These are phyloP conservation scores for Addax nasomaculatus DNA, from an alignment of 2,113 vertebrate genomes.

Conservation along the genomic window DNA sequence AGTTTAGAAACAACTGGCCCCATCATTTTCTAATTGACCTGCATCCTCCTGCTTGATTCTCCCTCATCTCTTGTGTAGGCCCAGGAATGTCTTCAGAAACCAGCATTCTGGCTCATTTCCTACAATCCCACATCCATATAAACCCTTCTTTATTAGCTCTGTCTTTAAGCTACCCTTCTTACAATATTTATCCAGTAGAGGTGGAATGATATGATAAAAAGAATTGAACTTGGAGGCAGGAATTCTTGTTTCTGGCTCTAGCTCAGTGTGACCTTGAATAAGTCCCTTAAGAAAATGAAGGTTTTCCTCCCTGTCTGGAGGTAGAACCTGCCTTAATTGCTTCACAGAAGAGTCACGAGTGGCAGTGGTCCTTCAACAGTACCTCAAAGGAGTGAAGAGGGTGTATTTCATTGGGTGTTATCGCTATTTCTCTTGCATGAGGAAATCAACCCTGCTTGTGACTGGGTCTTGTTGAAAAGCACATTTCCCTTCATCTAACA, in stretches of 20 bases:
- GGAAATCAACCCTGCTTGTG: neutral
- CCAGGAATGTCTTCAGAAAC: neutral
- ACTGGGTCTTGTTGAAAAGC: neutral
- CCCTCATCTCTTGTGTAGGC: neutral
- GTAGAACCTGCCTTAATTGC: neutral
- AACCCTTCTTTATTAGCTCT: slow-evolving; percentile 25
- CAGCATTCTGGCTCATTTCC: neutral
- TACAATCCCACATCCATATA: neutral
- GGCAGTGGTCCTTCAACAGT: neutral
- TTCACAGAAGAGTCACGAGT: neutral
- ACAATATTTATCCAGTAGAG: neutral
- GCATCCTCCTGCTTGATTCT: neutral
- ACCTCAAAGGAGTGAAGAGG: neutral
- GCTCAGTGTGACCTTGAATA: slow-evolving; percentile 50
- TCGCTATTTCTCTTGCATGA: neutral
- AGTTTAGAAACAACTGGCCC: neutral
- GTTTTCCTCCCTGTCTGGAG: neutral
- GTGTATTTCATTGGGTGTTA: neutral
- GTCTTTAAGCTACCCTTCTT: slow-evolving; percentile 28
- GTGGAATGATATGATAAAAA: neutral
- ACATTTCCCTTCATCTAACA: neutral
- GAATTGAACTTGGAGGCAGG: neutral
- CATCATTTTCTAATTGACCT: neutral
- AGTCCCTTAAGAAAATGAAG: neutral
- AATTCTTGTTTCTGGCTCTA: slow-evolving; percentile 23